Conservation (phyloP, 64 coral and sea anemone genomes). For the Dendronephthya gigantea region DNA sequence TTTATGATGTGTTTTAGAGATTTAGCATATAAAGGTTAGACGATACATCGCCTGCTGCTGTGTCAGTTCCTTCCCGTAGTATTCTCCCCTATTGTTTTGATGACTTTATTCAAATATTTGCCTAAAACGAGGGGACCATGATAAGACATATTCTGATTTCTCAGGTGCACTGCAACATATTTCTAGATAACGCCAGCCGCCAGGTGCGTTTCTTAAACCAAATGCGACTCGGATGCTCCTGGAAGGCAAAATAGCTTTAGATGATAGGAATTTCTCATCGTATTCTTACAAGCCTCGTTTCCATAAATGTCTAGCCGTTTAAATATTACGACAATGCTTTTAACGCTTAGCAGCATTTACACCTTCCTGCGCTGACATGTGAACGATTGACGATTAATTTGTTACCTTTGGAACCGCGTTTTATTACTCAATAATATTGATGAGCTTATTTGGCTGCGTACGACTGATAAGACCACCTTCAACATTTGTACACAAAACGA, state of each 20-base stretch:
- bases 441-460: neutral
- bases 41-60: neutral
- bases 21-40: neutral
- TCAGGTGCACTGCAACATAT: neutral
- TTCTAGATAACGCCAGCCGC: neutral
- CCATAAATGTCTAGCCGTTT: slow-evolving; percentile 3
- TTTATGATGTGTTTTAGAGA: neutral
- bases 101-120: neutral
- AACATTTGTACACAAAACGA: neutral
- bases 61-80: too few relatives aligned
- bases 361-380: slow-evolving; percentile 23
- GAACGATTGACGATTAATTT: slow-evolving; percentile 23
- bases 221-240: neutral
- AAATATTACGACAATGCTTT: slow-evolving; percentile 18
- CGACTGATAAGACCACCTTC: neutral
- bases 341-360: slow-evolving; percentile 4
- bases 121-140: neutral
- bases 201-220: neutral
- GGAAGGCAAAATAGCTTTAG: neutral
- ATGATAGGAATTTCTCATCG: neutral
- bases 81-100: neutral
- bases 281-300: neutral
- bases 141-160: neutral
- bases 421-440: neutral
- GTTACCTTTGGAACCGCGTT: neutral